phyloP scores from a whole-genome alignment of 2,113 vertebrate species.

The Cololabis saira region DNA sequence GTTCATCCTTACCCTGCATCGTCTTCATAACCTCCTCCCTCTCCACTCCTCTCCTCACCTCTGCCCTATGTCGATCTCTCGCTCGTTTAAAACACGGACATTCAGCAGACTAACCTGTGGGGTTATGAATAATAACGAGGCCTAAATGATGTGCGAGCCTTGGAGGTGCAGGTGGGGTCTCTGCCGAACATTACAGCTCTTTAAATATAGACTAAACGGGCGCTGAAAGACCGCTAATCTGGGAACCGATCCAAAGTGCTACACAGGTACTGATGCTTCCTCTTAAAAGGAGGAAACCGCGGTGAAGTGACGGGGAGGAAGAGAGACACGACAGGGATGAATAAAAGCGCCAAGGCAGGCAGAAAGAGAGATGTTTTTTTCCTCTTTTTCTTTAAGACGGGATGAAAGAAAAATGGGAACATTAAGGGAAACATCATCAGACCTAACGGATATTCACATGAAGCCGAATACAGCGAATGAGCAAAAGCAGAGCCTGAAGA shows the following conservation, averaged over 20 bases:
- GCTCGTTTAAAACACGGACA: slow-evolving; percentile 64
- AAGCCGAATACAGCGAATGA: slow-evolving; percentile 10
- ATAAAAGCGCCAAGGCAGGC: slow-evolving; percentile 1
- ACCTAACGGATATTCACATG: slow-evolving; percentile 44
- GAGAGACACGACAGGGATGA: slow-evolving; percentile 23
- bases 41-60: slow-evolving; percentile 7
- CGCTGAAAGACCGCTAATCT: slow-evolving; percentile 42
- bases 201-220: slow-evolving; percentile 41
- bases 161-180: slow-evolving; percentile 37
- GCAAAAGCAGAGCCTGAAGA: slow-evolving; percentile 24
- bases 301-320: neutral
- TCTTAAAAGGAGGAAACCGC: slow-evolving; percentile 20
- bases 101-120: slow-evolving; percentile 60
- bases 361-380: slow-evolving; percentile 1
- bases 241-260: slow-evolving; percentile 43
- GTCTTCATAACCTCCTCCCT: slow-evolving; percentile 48
- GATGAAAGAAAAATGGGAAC: slow-evolving; percentile 33
- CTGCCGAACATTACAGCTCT: slow-evolving; percentile 30
- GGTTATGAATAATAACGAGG: slow-evolving; percentile 69
- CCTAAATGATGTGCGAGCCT: slow-evolving; percentile 45
- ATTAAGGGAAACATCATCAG: slow-evolving; percentile 37
- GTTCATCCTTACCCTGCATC: slow-evolving; percentile 20
- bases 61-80: slow-evolving; percentile 16
- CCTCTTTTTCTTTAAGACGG: slow-evolving; percentile 17
- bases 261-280: slow-evolving; percentile 30